Evolutionary conservation across 2,888 invertebrate genomes (phyloP), one percentile per base, ranked within the genome.

Genomic region (Hypselothyrea guttata): DNA sequence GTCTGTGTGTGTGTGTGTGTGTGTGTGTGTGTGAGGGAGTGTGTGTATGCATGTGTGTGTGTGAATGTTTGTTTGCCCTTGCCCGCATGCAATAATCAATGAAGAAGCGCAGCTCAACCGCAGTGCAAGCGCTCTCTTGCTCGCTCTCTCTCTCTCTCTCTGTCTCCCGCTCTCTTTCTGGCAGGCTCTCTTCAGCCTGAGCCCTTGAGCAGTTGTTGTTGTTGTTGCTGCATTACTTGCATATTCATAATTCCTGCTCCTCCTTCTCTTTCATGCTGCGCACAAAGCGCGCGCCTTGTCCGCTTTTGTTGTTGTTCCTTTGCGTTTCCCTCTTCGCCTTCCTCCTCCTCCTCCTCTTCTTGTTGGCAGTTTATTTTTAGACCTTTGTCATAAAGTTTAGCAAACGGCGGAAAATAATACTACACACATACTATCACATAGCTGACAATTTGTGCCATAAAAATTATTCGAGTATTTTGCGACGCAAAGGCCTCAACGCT

Each of bases 311-410:
- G 13, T 12, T 41, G 15, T n/a, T 31, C 30, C 28, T 48, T 5
- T 46, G 34, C 22, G 13, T 51, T 27, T 51, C 42, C 44, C n/a
- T 37, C 16, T 38, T 44, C 18, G n/a, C n/a, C n/a, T n/a, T n/a
- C n/a, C n/a, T n/a, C n/a, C n/a, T 46, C 22, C 22, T 51, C 28
- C 42, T 51, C 44, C n/a, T 37, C 16, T 38, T 44, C 18, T 53
- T 42, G 49, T 42, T 67, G 46, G 38, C 48, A 55, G 51, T 58
- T 75, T 78, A 84, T 78, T 82, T 78, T 82, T 78, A 78, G 79
- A 64, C 49, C 69, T 71, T 82, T 82, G 78, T 82, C 78, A 84
- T 82, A 75, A 84, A 82, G 75, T 82, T 78, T 84, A 82, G 66
- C 78, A 78, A 28, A 37, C 47, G 30, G 46, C 41, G 22, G 30